These are phyloP conservation scores for Leucophenga maculata DNA, from an alignment of 2,888 invertebrate genomes.

Conservation along the genomic window DNA sequence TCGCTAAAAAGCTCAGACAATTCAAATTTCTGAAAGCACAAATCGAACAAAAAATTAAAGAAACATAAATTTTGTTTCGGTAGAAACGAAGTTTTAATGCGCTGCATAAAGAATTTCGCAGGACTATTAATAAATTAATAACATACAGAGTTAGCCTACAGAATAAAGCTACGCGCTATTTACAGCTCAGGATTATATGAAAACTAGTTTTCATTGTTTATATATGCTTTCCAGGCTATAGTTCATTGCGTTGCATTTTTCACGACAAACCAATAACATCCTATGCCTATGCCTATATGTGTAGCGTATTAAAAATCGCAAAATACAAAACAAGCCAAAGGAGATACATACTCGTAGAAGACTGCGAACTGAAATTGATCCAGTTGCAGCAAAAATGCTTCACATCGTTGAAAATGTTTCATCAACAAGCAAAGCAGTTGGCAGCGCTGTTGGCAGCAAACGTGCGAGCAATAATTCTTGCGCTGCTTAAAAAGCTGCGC, in stretches of 20 bases:
- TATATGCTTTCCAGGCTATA: too few species aligned
- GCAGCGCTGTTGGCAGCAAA: slow-evolving; percentile 13
- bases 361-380: slow-evolving; percentile 65
- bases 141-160: too few species aligned
- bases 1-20: slow-evolving; percentile 68
- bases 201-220: too few species aligned
- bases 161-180: too few species aligned
- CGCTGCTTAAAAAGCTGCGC: slow-evolving; percentile 34
- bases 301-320: background rate
- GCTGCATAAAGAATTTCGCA: too few species aligned
- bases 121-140: too few species aligned
- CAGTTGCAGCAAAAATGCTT: slow-evolving; percentile 64
- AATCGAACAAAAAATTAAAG: slow-evolving; percentile 37
- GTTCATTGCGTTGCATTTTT: slow-evolving; percentile 10
- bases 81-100: too few species aligned
- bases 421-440: slow-evolving; percentile 44
- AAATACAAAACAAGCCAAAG: slow-evolving; percentile 1
- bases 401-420: slow-evolving; percentile 62
- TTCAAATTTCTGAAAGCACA: slow-evolving; percentile 64
- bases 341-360: slow-evolving; percentile 27
- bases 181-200: too few species aligned
- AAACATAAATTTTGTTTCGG: background rate
- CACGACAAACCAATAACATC: background rate
- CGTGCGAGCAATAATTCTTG: slow-evolving; percentile 63
- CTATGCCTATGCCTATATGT: background rate